Evolutionary conservation across 2,888 invertebrate species (phyloP).

Genomic region (Proisotoma minuta): DNA sequence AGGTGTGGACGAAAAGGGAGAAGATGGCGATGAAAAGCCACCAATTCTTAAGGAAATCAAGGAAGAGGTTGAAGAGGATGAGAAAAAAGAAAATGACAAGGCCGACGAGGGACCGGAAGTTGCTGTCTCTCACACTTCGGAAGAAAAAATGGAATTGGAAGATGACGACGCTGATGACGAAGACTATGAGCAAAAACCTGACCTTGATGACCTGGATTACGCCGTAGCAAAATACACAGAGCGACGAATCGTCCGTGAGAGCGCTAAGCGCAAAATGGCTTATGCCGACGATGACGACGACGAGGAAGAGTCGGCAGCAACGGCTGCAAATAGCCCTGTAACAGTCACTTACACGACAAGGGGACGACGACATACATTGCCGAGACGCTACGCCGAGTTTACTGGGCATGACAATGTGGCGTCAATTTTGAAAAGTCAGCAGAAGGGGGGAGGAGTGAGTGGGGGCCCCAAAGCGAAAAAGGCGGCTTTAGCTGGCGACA

Average conservation of each 20-base stretch:
- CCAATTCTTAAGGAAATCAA: not conserved
- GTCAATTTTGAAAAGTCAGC: conserved; percentile 32
- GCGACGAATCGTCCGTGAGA: not conserved
- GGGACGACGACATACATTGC: conserved; percentile 32
- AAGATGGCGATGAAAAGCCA: not conserved
- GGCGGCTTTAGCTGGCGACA: not conserved
- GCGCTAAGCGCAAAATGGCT: not conserved
- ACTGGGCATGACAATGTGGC: conserved; percentile 35
- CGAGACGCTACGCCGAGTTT: conserved; percentile 34
- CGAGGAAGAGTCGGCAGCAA: too few species aligned
- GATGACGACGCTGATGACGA: conserved; percentile 20
- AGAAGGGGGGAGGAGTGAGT: conserved; percentile 16
- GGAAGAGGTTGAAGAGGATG: not conserved
- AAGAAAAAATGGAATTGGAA: conserved; percentile 14
- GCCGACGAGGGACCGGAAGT: not conserved
- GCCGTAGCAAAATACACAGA: not conserved
- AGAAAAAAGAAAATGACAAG: not conserved
- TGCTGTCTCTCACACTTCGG: not conserved
- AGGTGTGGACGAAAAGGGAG: conserved; percentile 2
- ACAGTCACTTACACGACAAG: conserved; percentile 30
- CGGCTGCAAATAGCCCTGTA: too few species aligned
- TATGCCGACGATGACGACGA: conserved; percentile 16
- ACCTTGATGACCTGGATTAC: conserved; percentile 5
- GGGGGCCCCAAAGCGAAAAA: not conserved
- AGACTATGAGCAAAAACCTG: conserved; percentile 18